Percentiles rank a stretch among this genome's conserved stretches.
Conservation (phyloP, 1,140 invertebrate genomes). For the Agrilus planipennis region DNA sequence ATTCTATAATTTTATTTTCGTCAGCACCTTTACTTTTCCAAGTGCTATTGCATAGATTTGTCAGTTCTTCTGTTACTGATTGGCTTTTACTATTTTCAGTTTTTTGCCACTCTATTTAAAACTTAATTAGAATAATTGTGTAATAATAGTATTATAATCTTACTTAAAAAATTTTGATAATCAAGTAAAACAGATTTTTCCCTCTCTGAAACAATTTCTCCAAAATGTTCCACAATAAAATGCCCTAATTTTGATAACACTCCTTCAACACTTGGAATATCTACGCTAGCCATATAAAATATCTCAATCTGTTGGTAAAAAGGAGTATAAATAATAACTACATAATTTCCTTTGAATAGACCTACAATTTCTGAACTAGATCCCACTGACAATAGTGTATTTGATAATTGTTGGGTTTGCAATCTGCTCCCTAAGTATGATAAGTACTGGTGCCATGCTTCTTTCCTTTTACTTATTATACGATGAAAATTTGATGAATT, state of each 20-base stretch:
- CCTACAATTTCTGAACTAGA: no score
- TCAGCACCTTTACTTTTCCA: conserved; percentile 10
- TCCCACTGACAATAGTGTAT: no score
- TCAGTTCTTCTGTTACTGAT: conserved; percentile 22
- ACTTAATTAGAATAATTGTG: background rate
- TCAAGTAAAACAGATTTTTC: conserved; percentile 17
- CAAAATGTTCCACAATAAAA: conserved; percentile 17
- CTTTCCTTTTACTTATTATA: no score
- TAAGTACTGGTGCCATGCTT: no score
- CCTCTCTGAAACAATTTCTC: conserved; percentile 12
- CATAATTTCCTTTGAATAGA: no score
- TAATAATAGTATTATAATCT: background rate
- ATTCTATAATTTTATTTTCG: conserved; percentile 14
- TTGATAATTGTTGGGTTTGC: no score
- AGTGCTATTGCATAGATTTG: conserved; percentile 18
- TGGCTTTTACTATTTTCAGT: conserved; percentile 11
- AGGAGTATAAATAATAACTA: no score
- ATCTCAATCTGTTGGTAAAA: conserved; percentile 15
- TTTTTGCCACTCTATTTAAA: conserved; percentile 21
- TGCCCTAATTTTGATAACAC: conserved; percentile 17
- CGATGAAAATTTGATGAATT: conserved; percentile 1
- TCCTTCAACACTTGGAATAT: conserved; percentile 11
- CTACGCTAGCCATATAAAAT: conserved; percentile 18
- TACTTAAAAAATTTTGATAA: conserved; percentile 18
- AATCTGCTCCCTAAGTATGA: no score